Evolutionary conservation across 1,140 invertebrate species (phyloP).

Genomic region (Anastrepha obliqua): DNA sequence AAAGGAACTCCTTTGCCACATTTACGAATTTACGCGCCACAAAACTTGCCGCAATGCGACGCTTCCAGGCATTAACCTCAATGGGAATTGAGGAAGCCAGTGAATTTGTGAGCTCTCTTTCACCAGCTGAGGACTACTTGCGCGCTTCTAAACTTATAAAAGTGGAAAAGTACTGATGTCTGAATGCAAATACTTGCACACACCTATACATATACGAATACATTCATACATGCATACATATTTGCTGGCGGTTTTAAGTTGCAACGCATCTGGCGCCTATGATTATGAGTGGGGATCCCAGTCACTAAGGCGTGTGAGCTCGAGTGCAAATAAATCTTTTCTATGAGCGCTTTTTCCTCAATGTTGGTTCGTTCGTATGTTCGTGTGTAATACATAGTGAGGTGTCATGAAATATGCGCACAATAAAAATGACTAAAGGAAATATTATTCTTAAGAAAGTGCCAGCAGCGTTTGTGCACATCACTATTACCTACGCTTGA

Average conservation of each 20-base stretch:
- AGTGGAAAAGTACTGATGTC: neutral
- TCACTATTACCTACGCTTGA: slow-evolving; percentile 34
- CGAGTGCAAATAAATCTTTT: neutral
- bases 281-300: neutral
- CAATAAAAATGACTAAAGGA: slow-evolving; percentile 46
- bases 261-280: neutral
- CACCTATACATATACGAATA: neutral
- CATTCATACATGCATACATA: neutral
- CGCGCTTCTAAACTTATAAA: neutral
- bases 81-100: slow-evolving; percentile 31
- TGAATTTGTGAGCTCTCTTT: neutral
- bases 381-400: neutral
- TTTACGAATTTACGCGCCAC: neutral
- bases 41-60: slow-evolving; percentile 48
- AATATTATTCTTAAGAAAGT: slow-evolving; percentile 48
- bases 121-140: slow-evolving; percentile 8
- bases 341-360: neutral
- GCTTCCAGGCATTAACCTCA: slow-evolving; percentile 47
- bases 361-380: neutral
- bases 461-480: slow-evolving; percentile 23
- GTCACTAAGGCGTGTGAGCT: neutral
- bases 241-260: neutral
- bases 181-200: neutral
- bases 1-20: slow-evolving; percentile 20
- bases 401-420: slow-evolving; percentile 42